These are phyloP conservation scores for Piscicola geometra DNA, from an alignment of 2,888 invertebrate species.

Conservation along the genomic window DNA sequence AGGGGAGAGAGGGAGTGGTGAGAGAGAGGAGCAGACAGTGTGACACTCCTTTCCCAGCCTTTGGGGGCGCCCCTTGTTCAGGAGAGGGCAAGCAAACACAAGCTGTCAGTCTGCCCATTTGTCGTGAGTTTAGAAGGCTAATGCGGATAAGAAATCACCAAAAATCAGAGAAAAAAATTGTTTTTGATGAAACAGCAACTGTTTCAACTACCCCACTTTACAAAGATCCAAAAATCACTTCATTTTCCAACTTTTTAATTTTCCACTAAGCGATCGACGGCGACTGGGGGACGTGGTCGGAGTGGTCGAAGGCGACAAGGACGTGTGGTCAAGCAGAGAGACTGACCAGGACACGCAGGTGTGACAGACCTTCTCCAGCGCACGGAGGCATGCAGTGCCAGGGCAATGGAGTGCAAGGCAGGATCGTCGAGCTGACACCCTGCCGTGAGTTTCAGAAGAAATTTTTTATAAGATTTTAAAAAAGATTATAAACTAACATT, in stretches of 20 bases:
- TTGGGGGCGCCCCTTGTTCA: constrained; percentile 51
- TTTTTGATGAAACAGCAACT: too few species aligned
- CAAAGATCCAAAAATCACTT: too few species aligned
- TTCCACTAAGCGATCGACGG: constrained; percentile 14
- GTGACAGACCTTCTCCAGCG: constrained; percentile 8
- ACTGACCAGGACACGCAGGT: neutral
- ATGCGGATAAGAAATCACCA: too few species aligned
- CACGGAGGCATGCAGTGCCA: constrained; percentile 12
- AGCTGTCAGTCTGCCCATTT: neutral
- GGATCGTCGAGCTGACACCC: neutral
- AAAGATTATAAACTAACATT: too few species aligned
- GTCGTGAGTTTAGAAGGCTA: too few species aligned
- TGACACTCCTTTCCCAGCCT: constrained; percentile 49
- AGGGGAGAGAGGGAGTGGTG: constrained; percentile 43
- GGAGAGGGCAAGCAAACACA: constrained; percentile 42
- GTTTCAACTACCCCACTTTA: too few species aligned
- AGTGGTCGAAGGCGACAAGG: constrained; percentile 18
- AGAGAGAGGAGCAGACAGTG: constrained; percentile 49
- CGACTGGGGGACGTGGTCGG: constrained; percentile 18
- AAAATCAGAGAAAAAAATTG: too few species aligned
- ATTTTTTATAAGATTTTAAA: too few species aligned
- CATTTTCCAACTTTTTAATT: too few species aligned
- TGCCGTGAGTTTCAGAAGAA: constrained; percentile 11
- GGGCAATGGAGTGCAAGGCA: neutral
- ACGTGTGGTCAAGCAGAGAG: neutral